These are phyloP conservation scores for Sus cebifrons DNA, from an alignment of 2,797 vertebrate genomes.

Conservation along the genomic window DNA sequence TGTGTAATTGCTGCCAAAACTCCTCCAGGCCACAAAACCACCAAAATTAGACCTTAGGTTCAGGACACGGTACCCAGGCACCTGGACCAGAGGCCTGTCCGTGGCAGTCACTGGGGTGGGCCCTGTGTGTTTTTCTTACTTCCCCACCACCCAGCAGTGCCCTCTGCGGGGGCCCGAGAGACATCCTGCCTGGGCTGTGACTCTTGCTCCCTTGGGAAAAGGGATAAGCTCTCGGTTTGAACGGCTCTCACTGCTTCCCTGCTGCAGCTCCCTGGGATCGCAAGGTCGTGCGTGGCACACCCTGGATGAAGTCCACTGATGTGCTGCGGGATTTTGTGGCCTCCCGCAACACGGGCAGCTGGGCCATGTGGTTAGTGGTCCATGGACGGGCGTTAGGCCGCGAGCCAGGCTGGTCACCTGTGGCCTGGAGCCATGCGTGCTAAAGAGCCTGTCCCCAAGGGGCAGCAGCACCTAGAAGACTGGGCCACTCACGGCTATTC, in stretches of 20 bases:
- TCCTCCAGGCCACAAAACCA: neutral
- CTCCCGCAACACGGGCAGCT: neutral
- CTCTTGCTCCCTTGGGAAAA: neutral
- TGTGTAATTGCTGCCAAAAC: neutral
- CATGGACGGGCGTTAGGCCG: neutral
- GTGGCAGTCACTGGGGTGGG: too few relatives aligned
- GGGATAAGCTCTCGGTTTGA: neutral
- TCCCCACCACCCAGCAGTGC: too few relatives aligned
- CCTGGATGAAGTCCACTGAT: neutral
- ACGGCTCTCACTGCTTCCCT: neutral
- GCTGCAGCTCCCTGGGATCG: neutral
- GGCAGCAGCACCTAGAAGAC: fast-evolving
- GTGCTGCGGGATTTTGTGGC: neutral
- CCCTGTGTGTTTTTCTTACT: fast-evolving
- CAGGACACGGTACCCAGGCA: neutral
- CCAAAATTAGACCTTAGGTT: neutral
- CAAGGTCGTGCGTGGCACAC: neutral
- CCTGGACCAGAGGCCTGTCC: neutral
- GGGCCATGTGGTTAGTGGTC: neutral
- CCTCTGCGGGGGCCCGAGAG: neutral
- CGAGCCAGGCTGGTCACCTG: fast-evolving
- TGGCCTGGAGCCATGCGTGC: neutral
- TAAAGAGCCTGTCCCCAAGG: neutral
- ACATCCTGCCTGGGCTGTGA: neutral
- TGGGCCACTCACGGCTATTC: neutral